Evolutionary conservation across 2,888 invertebrate genomes (phyloP), one percentile per base, ranked within the genome.

Genomic region (Actias luna): DNA sequence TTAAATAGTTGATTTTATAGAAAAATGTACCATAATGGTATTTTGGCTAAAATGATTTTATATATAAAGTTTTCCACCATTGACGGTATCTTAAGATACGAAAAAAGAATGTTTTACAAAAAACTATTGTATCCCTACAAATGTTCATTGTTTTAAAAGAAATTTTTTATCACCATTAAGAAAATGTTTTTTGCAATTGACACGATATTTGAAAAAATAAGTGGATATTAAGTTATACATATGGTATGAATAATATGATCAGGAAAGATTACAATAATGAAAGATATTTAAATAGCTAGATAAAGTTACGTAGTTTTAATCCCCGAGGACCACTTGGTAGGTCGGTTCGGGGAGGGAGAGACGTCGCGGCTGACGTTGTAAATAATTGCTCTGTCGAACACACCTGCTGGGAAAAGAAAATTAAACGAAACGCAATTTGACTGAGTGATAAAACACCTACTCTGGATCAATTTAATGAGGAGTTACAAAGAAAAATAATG

Each of bases 331-430:
- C 27, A 83, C 77, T 65, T 67, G 69, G 67, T 65, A 76, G 67
- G 69, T 71, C 70, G 46, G 72, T 70, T 76, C 69, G 70, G 75
- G 46, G 74, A 50, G 75, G 74, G 76, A 75, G 82, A 89, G 89
- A 89, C 89, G 89, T 88, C 89, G 88, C 82, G 79, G 77, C 86
- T 85, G 87, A 80, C 89, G 89, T 84, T 88, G 89, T 92, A 92
- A 92, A 92, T 92, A 92, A 92, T 92, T 92, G 90, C 89, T 90
- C 88, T 89, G 92, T 92, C 92, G 92, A 92, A 92, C 89, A 92
- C 92, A 92, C 92, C 92, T 92, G 92, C 88, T 84, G 85, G 84
- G 80, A 84, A 91, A 92, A 92, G 91, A 92, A 92, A 92, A 92
- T 92, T 92, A 92, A 92, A 92, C 85, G 89, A 88, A 91, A 91